phyloP scores from a whole-genome alignment of 2,888 invertebrate genomes.

The Eupithecia exiguata region DNA sequence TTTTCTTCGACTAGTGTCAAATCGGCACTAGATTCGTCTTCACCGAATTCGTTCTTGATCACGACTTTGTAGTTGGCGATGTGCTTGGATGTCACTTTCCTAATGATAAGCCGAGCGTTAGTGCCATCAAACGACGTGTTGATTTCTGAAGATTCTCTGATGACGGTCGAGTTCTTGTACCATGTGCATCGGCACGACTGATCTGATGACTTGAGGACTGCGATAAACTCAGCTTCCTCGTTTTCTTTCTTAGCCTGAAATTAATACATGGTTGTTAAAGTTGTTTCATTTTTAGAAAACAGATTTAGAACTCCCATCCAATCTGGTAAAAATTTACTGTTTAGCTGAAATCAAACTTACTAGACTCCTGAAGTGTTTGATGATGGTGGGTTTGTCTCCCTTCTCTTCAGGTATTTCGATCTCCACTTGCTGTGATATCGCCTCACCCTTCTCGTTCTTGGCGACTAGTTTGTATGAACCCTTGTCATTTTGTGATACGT shows the following conservation, averaged over 20 bases:
- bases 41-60: conserved; percentile 95
- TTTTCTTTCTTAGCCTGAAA: conserved; percentile 77
- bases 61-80: conserved; percentile 93
- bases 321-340: neutral
- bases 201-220: conserved; percentile 89
- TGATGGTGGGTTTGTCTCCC: conserved; percentile 91
- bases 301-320: too few species aligned
- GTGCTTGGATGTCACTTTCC: conserved; percentile 89
- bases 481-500: conserved; percentile 91
- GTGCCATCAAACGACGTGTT: conserved; percentile 93
- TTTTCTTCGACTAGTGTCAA: conserved; percentile 89
- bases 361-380: conserved; percentile 89
- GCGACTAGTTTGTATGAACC: conserved; percentile 95
- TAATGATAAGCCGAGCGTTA: conserved; percentile 90
- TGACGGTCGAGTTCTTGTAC: conserved; percentile 91
- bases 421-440: conserved; percentile 93
- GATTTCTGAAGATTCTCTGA: conserved; percentile 90
- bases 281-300: neutral
- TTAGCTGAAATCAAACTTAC: conserved; percentile 69
- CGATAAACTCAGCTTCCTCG: conserved; percentile 90
- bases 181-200: conserved; percentile 92
- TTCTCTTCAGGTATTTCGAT: conserved; percentile 92
- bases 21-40: conserved; percentile 93
- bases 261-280: neutral
- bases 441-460: conserved; percentile 96